Evolutionary conservation across 2,888 invertebrate species (phyloP), one percentile per base, ranked within the genome.

Genomic region (Bhutanitis thaidina): DNA sequence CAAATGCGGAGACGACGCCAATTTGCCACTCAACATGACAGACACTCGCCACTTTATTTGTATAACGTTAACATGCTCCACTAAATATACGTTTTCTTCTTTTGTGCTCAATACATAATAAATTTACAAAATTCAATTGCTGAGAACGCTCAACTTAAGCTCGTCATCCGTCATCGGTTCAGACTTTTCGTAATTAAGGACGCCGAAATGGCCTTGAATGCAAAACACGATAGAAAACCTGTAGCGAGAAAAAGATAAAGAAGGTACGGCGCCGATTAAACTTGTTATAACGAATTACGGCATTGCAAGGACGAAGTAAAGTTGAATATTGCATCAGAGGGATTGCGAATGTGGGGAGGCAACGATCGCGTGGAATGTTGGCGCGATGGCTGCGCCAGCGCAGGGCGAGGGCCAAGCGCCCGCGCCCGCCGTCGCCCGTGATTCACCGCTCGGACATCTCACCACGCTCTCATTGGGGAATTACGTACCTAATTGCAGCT

Each of bases 221-320:
- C 71, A 66, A 69, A 64, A 64, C 65, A 68, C 68, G 68, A 71
- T 27, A 76, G 72, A 76, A 72, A 75, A 72, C 77, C 69, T 73
- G 76, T 67, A 59, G 68, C 54, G 50, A 63, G 71, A 84, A 85
- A 83, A 84, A 79, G 75, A 83, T 77, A 80, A 85, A 82, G 81
- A 77, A 77, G 77, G 7, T 32, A 32, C 32, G 8, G 75, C 71
- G 74, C 66, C 81, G 74, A 80, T 82, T 82, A 79, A 80, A 80
- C 77, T 80, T 77, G 85, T 86, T 82, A 77, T 83, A 84, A 85
- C 83, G 85, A 88, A 87, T 89, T 88, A 88, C 87, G 87, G 87
- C 88, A 88, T 87, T 88, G 88, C 88, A 89, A 89, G 88, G 87
- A 88, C 87, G 87, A 85, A 79, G 84, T 87, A 87, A 86, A 87